Percentiles rank a stretch among this genome's conserved stretches.
Evolutionary conservation across 2,888 invertebrate species (phyloP).

Genomic region (Caprella mutica): DNA sequence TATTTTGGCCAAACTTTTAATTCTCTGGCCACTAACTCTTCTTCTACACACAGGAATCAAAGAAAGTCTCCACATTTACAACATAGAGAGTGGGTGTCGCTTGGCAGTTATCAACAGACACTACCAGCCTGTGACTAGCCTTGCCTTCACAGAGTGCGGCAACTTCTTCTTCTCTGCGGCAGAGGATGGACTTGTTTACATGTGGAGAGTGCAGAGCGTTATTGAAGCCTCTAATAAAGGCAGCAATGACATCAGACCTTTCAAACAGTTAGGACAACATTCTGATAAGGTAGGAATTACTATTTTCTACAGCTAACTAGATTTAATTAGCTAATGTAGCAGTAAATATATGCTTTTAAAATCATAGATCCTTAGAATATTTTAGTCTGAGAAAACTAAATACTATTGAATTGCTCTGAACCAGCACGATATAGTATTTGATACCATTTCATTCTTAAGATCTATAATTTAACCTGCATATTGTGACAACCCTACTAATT

Average conservation of each 20-base stretch:
- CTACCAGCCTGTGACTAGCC: slow-evolving; percentile 63
- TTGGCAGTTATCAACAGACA: slow-evolving; percentile 61
- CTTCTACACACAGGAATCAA: slow-evolving; percentile 45
- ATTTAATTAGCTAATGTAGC: too few relatives aligned
- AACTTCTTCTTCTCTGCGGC: slow-evolving; percentile 48
- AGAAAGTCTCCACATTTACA: slow-evolving; percentile 74
- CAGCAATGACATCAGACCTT: slow-evolving; percentile 17
- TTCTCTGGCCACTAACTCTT: neutral
- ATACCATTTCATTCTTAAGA: too few relatives aligned
- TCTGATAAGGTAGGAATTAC: slow-evolving; percentile 27
- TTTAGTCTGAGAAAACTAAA: too few relatives aligned
- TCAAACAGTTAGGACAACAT: slow-evolving; percentile 27
- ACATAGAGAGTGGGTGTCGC: slow-evolving; percentile 55
- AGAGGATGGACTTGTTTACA: slow-evolving; percentile 31
- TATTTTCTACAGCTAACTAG: too few relatives aligned
- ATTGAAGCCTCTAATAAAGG: slow-evolving; percentile 12
- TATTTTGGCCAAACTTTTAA: too few relatives aligned
- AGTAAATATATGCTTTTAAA: too few relatives aligned
- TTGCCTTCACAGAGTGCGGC: slow-evolving; percentile 65
- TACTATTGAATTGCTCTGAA: too few relatives aligned
- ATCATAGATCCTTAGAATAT: too few relatives aligned
- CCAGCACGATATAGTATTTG: too few relatives aligned
- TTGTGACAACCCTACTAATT: too few relatives aligned
- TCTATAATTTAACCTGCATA: too few relatives aligned
- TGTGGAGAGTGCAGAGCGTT: slow-evolving; percentile 22